Evolutionary conservation across 2,113 vertebrate genomes (phyloP), one percentile per base, ranked within the genome.

Genomic region (Herpailurus yagouaroundi): DNA sequence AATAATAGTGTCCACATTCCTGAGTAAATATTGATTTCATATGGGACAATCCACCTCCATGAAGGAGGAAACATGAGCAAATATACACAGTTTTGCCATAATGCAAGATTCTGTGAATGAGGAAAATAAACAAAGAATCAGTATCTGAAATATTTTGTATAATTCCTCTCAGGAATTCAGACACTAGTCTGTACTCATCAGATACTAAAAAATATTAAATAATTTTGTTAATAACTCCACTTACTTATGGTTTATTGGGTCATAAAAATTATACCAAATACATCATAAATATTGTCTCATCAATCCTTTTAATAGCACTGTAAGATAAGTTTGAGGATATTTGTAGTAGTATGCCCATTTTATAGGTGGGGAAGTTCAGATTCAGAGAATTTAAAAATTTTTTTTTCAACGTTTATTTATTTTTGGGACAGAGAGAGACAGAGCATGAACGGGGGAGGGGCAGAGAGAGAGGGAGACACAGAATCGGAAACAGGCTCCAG

Each of bases 231-330:
- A 31, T 50, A 90, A 16, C 6, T 48, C 21, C 27, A 84, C 5
- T 45, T 57, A 48, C 68, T 73, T 87, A 19, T 79, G 52, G 1
- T 45, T 77, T 63, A 63, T 41, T 80, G 6, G 9, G 3, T 45
- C 87, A 57, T 97, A 97, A 15, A 92, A 94, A 45, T 60, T 93
- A 33, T 66, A 87, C 50, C 6, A 52, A 45, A 48, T 48, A 82
- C 19, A 87, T 82, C 38, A 66, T 11, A 80, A 60, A 8, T 4
- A 68, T 83, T 76, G 52, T 80, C 14, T 69, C n/a, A 45, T 66
- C 80, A 80, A 64, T 86, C 38, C 15, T 94, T 71, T 57, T 81
- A 73, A 55, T n/a, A 60, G 1, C 41, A 71, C 25, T 81, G 9
- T 71, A 10, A 21, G 25, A 12, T 71, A 81, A 76, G 12, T 52